These are phyloP conservation scores for Carollia perspicillata DNA, from an alignment of 2,113 vertebrate genomes.

Conservation along the genomic window DNA sequence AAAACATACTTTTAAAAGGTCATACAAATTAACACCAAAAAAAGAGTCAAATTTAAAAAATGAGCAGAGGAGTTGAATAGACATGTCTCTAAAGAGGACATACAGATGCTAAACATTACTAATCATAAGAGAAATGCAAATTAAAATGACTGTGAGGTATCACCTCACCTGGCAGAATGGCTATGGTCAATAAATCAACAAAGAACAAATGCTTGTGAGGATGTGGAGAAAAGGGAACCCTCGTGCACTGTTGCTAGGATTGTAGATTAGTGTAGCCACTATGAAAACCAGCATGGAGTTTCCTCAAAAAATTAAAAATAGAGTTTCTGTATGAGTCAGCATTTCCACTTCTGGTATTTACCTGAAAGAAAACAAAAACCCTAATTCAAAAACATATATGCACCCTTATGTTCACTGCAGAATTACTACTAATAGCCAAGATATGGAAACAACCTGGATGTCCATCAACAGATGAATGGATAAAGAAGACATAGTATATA, in stretches of 20 bases:
- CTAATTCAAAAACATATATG: background rate
- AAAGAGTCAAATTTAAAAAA: background rate
- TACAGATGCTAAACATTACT: too few species aligned
- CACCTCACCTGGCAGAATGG: too few species aligned
- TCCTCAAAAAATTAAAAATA: background rate
- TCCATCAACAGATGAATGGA: background rate
- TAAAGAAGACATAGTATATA: too few species aligned
- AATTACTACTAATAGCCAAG: background rate
- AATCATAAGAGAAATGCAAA: too few species aligned
- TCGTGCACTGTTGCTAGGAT: too few species aligned
- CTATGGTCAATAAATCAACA: too few species aligned
- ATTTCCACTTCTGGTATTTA: background rate
- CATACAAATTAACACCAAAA: background rate
- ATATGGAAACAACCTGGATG: background rate
- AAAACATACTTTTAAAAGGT: background rate
- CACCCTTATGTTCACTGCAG: too few species aligned
- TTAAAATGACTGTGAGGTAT: too few species aligned
- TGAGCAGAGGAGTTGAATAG: background rate
- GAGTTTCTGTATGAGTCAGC: background rate
- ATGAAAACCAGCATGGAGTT: background rate
- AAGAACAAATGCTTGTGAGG: too few species aligned
- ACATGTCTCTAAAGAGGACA: too few species aligned
- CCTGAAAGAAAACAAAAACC: background rate
- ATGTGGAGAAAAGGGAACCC: too few species aligned
- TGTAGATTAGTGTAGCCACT: background rate